Evolutionary conservation across 2,888 invertebrate genomes (phyloP), one percentile per base, ranked within the genome.

Genomic region (Papilio gigon): DNA sequence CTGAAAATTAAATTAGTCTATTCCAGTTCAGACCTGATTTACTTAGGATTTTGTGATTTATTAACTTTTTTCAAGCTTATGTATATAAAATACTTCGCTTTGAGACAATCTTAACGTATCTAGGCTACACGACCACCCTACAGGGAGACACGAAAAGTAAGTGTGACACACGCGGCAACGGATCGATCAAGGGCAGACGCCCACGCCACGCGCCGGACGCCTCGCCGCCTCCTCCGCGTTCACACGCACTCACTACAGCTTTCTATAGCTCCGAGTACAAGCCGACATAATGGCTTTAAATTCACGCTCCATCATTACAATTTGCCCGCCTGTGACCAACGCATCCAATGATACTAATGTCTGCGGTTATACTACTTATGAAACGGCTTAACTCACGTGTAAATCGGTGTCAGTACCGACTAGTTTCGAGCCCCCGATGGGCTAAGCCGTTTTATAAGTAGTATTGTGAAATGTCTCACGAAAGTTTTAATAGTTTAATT

Each of bases 161-260:
- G 79, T 83, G 78, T 81, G 83, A 82, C 80, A 84, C 84, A 84
- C 87, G 83, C 85, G 80, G 70, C 65, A 78, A 73, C 75, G 81
- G 86, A 87, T 89, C 88, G 89, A 90, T 89, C 87, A 88, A 87
- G 85, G 87, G 82, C 86, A 88, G 82, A 83, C 85, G 82, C 72
- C 75, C 58, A 64, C 67, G 61, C 67, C 42, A 59, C 27, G 53
- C 64, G 65, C 58, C 58, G 44, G 27, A 47, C 30, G 37, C 22
- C 27, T 37, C 67, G 20, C 60, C 67, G 62, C 56, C 27, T 56
- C 47, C 47, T 47, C 47, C 22, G 22, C 47, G 22, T 22, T 12
- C 20, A 17, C n/a, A 4, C 42, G 20, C 44, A 1, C 25, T 67
- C 67, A 63, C 63, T 67, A 68, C 58, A 12, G 40, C 63, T 58